Base-by-base conservation (phyloP, 2,888 invertebrate genomes). In the Nycteola revayana region DNA sequence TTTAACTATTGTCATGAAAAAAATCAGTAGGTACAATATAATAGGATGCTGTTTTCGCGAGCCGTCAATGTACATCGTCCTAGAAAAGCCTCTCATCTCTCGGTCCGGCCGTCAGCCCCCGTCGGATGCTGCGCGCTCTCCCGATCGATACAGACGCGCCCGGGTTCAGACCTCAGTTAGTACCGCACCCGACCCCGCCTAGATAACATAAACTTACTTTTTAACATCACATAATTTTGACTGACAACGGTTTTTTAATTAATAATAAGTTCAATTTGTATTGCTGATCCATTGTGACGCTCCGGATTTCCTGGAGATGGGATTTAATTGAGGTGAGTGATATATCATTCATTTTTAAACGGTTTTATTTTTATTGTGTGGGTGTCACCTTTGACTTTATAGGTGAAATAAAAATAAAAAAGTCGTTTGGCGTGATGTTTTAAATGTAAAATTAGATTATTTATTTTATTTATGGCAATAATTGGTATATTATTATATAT, bases 81-180 rank as follows among this genome's bases (percentile, higher is more conserved):
- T 21, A 3, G 22, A 29, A 30, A 33, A 34, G 36, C 25, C 28
- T 27, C 10, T 41, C 42, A 24, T 21, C 6, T 44, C 42, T 37
- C 32, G 35, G 38, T 21, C 7, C 53, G 42, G 34, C 50, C 46
- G 32, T 37, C 41, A 42, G 52, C 51, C 42, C 45, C 58, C 51
- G 48, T 32, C 48, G 71, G 82, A 84, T 76, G 79, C 83, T 84
- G 83, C 83, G 83, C 82, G 66, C 38, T 65, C 54, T 58, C 46
- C 32, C 60, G 78, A 84, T 84, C 83, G 67, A 84, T 84, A 76
- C 50, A 60, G 58, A 55, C 46, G 35, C 44, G 44, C 36, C 72
- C 61, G 49, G 63, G 56, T n/a, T 21, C 14, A 14, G 5, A 14
- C 14, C 59, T 60, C 69, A 69, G n/a, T n/a, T n/a, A n/a, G 69